Percentiles rank a stretch among this genome's conserved stretches.
Evolutionary conservation across 2,888 invertebrate species (phyloP).

Genomic region (Lepidonotus clava): DNA sequence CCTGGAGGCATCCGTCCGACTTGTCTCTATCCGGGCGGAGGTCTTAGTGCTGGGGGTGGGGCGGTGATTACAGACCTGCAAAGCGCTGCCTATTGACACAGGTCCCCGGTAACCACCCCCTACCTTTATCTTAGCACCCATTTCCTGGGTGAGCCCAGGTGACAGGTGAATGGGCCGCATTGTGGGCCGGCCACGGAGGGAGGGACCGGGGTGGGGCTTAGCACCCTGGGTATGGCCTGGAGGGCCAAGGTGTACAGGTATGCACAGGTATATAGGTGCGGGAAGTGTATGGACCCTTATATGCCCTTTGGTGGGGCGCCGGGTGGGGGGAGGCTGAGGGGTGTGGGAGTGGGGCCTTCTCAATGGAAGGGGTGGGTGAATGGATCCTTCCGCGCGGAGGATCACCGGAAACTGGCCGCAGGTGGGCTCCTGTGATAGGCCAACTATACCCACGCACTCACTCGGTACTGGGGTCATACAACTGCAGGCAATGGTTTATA

Average conservation of each 20-base stretch:
- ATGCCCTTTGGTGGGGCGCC: no score
- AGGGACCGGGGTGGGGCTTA: no score
- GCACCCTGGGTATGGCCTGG: no score
- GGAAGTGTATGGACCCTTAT: no score
- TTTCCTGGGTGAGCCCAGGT: background rate
- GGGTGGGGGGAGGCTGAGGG: no score
- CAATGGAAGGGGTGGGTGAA: background rate
- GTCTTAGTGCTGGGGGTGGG: background rate
- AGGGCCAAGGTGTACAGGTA: background rate
- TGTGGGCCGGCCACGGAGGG: no score
- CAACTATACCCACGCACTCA: no score
- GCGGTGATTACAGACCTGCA: conserved; percentile 20
- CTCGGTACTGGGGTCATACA: no score
- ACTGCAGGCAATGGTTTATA: no score
- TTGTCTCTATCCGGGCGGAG: background rate
- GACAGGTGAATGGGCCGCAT: conserved; percentile 14
- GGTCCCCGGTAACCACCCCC: background rate
- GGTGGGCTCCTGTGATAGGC: no score
- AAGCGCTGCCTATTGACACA: conserved; percentile 24
- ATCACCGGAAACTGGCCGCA: no score
- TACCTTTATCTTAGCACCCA: conserved; percentile 2
- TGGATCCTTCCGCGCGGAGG: no score
- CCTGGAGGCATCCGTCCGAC: conserved; percentile 16
- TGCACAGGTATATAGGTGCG: background rate
- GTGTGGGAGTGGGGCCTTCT: background rate